phyloP scores from a whole-genome alignment of 2,113 vertebrate species.

The Helogale parvula region DNA sequence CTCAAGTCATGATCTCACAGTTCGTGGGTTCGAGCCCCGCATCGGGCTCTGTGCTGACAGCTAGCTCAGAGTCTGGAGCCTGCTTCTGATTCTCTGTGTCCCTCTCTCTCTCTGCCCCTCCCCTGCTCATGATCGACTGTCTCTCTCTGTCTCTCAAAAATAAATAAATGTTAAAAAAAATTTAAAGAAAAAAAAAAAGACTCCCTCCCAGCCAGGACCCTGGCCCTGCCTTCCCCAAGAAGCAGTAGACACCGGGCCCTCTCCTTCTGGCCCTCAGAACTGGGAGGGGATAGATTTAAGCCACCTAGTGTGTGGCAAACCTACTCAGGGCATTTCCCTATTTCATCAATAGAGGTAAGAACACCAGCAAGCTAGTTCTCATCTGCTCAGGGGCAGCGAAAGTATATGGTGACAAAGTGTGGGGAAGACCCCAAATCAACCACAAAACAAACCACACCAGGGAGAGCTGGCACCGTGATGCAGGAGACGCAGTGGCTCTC shows the following conservation, averaged over 20 bases:
- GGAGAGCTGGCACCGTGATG: neutral
- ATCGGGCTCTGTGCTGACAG: too few species aligned
- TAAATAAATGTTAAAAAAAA: too few species aligned
- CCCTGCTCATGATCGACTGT: too few species aligned
- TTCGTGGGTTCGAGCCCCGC: too few species aligned
- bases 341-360: rapidly evolving
- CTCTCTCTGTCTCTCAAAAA: too few species aligned
- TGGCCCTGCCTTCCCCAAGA: neutral
- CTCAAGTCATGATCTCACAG: too few species aligned
- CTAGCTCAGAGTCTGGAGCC: too few species aligned
- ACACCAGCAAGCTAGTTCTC: neutral
- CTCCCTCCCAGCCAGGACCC: neutral
- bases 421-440: neutral
- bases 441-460: neutral
- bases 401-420: neutral
- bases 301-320: neutral
- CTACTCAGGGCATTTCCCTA: neutral
- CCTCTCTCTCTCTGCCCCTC: too few species aligned
- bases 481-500: neutral
- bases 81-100: too few species aligned
- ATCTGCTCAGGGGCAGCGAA: neutral
- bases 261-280: neutral
- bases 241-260: neutral
- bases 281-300: neutral
- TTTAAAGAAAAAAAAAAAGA: neutral